Base-by-base conservation (phyloP, 2,113 vertebrate species). In the Amphiprion ocellaris region DNA sequence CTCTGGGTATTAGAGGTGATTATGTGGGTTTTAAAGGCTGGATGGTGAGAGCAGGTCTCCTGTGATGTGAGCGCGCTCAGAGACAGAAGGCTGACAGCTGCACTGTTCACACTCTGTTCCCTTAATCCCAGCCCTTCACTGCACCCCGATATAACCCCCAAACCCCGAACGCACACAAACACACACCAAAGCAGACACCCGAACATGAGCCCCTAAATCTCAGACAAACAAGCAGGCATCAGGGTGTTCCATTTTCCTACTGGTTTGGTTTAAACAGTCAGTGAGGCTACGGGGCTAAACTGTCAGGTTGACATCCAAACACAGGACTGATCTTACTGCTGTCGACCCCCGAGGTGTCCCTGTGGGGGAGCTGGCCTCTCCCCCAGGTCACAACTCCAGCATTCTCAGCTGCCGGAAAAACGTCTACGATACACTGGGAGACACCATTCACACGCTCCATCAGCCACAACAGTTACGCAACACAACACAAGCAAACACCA, bases 381-480 rank as follows among this genome's bases (percentile, higher is more conserved):
- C 59, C 17, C 59, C 37, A 55, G 78, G 79, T 84, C 88, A 59
- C 37, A 80, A 46, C 72, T 81, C n/a, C 62, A 46, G 60, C 75
- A 71, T 91, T 92, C 85, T 90, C 90, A 90, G 89, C 91, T 92
- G 88, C 74, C 0, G 74, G 74, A 85, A 85, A 85, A 86, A 72
- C 12, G 5, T 87, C 69, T 65, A 78, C 1, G 12, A 81, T 78
- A 79, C 77, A 71, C 46, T 63, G 58, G 68, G 89, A 68, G 74
- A 81, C 62, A 76, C 46, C 66, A 68, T 91, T 93, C 90, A 81
- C 93, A 93, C 62, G 89, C 85, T 91, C 87, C 78, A 52, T 81
- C 46, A 59, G 81, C 83, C 56, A 4, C 74, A 41, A 5, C 26
- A 39, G 69, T 91, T 87, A 90, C 50, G 73, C 75, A 92, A 92